Base-by-base conservation (phyloP, 2,113 vertebrate genomes). In the Neogobius melanostomus region DNA sequence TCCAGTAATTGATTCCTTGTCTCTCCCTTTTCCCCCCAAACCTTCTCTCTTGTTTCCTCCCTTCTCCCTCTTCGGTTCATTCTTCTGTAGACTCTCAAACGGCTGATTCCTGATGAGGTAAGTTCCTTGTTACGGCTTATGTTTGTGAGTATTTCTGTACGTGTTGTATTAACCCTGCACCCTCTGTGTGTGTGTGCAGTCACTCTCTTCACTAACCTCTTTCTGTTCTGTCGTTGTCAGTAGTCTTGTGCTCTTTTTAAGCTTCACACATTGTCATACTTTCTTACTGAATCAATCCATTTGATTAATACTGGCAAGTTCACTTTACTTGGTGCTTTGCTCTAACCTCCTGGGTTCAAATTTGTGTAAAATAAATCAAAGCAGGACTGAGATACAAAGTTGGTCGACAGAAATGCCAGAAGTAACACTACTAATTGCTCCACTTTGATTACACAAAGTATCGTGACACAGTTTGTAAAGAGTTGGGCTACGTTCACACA, bases 101-200 rank as follows among this genome's bases (percentile, higher is more conserved):
- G 95, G 82, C 95, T 96, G 91, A 90, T 97, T 93, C 95, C 95
- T 71, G 96, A 97, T 75, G 96, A 96, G 95, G 96, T 97, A 96
- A 92, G 96, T 89, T 81, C 66, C 12, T 76, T 45, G n/a, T 74
- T 44, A 69, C 48, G 51, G 47, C 3, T 14, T 74, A 16, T 79
- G 53, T 77, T 72, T 69, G 42, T 56, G 47, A 43, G 36, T 3
- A 53, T 21, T 48, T 64, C 28, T 83, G 46, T 74, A 61, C 48
- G 76, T 72, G 71, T 15, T 82, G 64, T 53, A 61, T 72, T 54
- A 42, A 8, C 47, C 21, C 54, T 75, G 74, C 61, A 71, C 46
- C 50, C 28, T 36, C 28, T 36, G 28, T 36, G 28, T 36, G 28
- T 36, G 28, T 56, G 52, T 54, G 2, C 8, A 4, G 52, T 54